Percentiles rank a stretch among this genome's conserved stretches.
These are phyloP conservation scores for Bothrops jararaca DNA, from an alignment of 2,113 vertebrate species.

Conservation along the genomic window DNA sequence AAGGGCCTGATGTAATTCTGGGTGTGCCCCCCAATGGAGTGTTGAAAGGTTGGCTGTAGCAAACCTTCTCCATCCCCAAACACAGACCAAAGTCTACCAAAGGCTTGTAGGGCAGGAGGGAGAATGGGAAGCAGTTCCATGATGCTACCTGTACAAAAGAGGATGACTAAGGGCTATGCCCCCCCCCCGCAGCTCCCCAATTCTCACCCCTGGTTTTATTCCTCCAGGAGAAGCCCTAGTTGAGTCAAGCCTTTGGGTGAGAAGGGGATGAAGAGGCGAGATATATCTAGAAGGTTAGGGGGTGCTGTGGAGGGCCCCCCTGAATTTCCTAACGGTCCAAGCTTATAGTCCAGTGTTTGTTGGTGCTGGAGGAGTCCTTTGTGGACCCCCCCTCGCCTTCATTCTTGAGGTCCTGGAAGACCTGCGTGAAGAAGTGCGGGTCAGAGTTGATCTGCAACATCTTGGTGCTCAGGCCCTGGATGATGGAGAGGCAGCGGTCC, in stretches of 20 bases:
- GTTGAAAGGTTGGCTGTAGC: not conserved
- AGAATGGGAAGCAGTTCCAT: not conserved
- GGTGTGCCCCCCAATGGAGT: constrained; percentile 6
- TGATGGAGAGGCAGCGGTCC: constrained; percentile 89
- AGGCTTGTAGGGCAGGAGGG: not conserved
- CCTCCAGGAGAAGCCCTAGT: not conserved
- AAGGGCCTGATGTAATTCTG: constrained; percentile 18
- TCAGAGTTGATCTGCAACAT: constrained; percentile 96
- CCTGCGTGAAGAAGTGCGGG: constrained; percentile 95
- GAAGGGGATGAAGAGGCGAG: not conserved
- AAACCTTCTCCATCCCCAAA: not conserved
- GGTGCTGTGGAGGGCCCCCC: not conserved
- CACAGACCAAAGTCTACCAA: not conserved
- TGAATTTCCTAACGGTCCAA: constrained; percentile 80
- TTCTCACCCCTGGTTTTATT: not conserved
- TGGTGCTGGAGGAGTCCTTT: constrained; percentile 61
- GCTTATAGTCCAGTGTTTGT: constrained; percentile 80
- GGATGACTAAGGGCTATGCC: not conserved
- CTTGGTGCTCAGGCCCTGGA: constrained; percentile 89
- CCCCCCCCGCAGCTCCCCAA: not conserved
- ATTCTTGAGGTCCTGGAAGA: constrained; percentile 95
- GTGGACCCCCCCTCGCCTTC: constrained; percentile 77
- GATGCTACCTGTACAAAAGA: not conserved
- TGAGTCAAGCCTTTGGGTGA: constrained; percentile 22
- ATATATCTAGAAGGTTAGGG: constrained; percentile 25